Base-by-base conservation (phyloP, 2,113 vertebrate species). In the Neopipo cinnamomea region DNA sequence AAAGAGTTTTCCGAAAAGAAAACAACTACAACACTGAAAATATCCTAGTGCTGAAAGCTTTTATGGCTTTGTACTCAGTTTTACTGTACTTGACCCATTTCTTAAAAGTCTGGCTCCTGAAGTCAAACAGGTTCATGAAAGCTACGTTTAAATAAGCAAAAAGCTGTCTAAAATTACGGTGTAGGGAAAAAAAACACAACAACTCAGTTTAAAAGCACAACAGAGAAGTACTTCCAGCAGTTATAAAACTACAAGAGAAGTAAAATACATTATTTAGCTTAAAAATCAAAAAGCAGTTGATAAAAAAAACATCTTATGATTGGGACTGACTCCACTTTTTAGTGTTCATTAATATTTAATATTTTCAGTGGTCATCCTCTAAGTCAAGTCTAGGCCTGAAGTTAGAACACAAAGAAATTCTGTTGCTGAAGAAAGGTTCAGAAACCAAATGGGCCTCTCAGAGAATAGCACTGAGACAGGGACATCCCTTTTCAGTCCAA, bases 101-200 rank as follows among this genome's bases (percentile, higher is more conserved):
- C 56, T 88, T 75, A 88, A 67, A 96, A 59, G 24, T 62, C 39
- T 77, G 47, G 4, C 30, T 93, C 59, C 68, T 47, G 20, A 21
- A 85, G 47, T 73, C 75, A 94, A 71, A 35, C 13, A 88, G 56
- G 85, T 59, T 71, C 46, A 80, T 62, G 61, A 77, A 94, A 90
- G 22, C 33, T 59, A 77, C 56, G 56, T 20, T 91, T 87, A 92
- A 96, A 87, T 47, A 91, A 75, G 66, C 76, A 95, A 91, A 95
- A 94, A 61, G 10, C 11, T 72, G 20, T 52, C 44, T 82, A 78
- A 78, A 87, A 75, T 78, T 78, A 81, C 56, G 17, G 12, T 81
- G 41, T 18, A 72, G 52, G 31, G 6, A 30, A 82, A 55, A 20
- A 65, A 84, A 20, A 5, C 7, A 13, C 41, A n/a, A n/a, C 33